Base-by-base conservation (phyloP, 2,888 invertebrate genomes). In the Pollenia angustigena region DNA sequence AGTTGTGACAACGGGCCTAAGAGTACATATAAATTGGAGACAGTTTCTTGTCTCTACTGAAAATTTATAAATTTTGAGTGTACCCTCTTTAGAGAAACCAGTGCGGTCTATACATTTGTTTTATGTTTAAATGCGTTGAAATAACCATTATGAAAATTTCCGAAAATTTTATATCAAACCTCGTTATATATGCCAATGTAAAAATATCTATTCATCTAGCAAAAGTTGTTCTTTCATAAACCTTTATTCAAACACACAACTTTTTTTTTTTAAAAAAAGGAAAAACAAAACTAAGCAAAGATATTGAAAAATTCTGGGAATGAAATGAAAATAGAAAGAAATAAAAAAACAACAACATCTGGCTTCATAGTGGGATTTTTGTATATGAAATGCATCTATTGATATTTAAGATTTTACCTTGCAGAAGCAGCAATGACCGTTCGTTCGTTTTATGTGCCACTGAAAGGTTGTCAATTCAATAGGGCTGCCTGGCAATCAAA, bases 401-500 rank as follows among this genome's bases (percentile, higher is more conserved):
- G 50, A 82, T 71, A 46, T 0, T 2, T 80, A 42, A 40, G 16
- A 44, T 66, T 66, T 80, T 64, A 79, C 75, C 69, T 82, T 85
- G 48, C 66, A 54, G 6, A 32, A 1, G 32, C 32, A 32, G 32
- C 32, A 32, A 32, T 44, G n/a, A 50, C n/a, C 50, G 44, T 16
- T 4, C 50, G 44, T 16, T 4, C 32, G 68, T 2, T 69, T 52
- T 54, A 9, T 80, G 54, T 76, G 71, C 48, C 71, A 58, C 40
- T 71, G 76, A 71, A 68, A 80, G 54, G 52, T 52, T 71, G 80
- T 76, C 83, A 81, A 54, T 76, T 80, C 32, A 56, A 64, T 78
- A 64, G 42, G 48, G 7, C 23, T 52, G 64, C 64, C 52, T 71
- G 64, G 50, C 69, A 69, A 71, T 56, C 71, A 68, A 64, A 87